These are phyloP conservation scores for Drosophila yakuba DNA, from an alignment of 1,140 invertebrate genomes.

Conservation along the genomic window DNA sequence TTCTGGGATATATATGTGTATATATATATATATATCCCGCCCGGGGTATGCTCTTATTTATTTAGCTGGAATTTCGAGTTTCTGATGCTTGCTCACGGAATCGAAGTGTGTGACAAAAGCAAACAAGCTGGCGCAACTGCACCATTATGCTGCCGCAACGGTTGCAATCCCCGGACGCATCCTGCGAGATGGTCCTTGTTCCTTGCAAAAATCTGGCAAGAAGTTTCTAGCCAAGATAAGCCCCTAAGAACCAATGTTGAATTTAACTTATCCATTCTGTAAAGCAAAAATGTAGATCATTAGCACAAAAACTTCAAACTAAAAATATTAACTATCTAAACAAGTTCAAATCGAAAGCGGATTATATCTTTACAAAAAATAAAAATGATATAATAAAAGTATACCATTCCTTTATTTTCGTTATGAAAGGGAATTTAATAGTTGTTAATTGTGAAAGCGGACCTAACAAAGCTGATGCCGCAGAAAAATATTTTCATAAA, in stretches of 20 bases:
- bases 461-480: too few species aligned
- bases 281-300: too few species aligned
- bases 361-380: too few species aligned
- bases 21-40: neutral
- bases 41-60: slow-evolving; percentile 51
- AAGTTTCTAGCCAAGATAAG: slow-evolving; percentile 32
- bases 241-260: slow-evolving; percentile 4
- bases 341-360: too few species aligned
- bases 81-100: slow-evolving; percentile 59
- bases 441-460: too few species aligned
- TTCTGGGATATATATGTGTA: neutral
- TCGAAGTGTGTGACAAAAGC: slow-evolving; percentile 33
- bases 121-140: slow-evolving; percentile 47
- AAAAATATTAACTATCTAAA: too few species aligned
- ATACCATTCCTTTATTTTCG: too few species aligned
- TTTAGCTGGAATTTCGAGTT: slow-evolving; percentile 52
- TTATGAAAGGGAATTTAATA: too few species aligned
- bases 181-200: slow-evolving; percentile 40
- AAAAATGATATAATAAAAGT: too few species aligned
- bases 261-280: neutral
- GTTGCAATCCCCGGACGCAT: slow-evolving; percentile 25
- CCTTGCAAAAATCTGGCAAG: slow-evolving; percentile 39
- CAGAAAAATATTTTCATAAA: too few species aligned
- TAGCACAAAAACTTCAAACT: too few species aligned
- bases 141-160: slow-evolving; percentile 24